These are phyloP conservation scores for Lampris megalopsis DNA, from an alignment of 2,113 vertebrate species.

Conservation along the genomic window DNA sequence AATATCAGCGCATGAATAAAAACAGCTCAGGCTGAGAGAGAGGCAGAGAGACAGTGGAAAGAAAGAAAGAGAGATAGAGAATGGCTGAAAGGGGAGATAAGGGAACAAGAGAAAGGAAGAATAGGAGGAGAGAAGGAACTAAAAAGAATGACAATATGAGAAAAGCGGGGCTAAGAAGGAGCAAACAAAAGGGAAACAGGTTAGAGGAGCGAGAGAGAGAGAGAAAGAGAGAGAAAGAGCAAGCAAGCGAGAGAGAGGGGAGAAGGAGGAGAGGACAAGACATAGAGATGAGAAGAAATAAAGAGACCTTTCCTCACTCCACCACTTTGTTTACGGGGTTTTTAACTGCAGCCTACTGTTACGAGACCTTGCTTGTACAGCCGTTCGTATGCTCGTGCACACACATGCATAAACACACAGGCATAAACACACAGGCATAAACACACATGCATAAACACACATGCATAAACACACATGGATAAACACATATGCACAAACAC, in stretches of 20 bases:
- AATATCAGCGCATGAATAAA: no score
- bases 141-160: not conserved
- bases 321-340: slow-evolving; percentile 48
- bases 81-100: slow-evolving; percentile 9
- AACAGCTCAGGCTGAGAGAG: no score
- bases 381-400: not conserved
- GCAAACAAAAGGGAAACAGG: not conserved
- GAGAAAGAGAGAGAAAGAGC: slow-evolving; percentile 21
- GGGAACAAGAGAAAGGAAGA: not conserved
- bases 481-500: not conserved
- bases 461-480: not conserved
- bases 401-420: slow-evolving; percentile 16
- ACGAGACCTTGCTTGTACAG: not conserved
- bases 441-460: slow-evolving; percentile 3
- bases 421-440: slow-evolving; percentile 1
- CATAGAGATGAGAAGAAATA: not conserved
- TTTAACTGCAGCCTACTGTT: slow-evolving; percentile 50
- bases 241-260: slow-evolving; percentile 6
- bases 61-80: not conserved
- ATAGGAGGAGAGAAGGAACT: not conserved
- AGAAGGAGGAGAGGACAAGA: not conserved
- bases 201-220: not conserved
- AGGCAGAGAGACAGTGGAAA: not conserved
- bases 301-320: not conserved
- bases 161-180: not conserved